Conservation (phyloP, 1,140 invertebrate genomes). For the Pseudomyrmex pallidus region DNA sequence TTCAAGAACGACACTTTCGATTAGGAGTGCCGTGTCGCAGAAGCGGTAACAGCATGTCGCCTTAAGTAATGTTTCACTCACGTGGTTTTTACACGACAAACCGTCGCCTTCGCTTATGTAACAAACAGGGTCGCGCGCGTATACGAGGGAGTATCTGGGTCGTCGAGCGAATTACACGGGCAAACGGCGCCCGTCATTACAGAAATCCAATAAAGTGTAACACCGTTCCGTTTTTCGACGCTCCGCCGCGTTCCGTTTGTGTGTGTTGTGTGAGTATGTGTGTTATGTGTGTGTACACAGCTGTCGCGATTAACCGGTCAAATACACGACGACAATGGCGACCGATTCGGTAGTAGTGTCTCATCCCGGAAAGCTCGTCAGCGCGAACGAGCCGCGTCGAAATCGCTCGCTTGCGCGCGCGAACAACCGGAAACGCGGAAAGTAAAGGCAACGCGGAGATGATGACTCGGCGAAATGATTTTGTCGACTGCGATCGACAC, state of each 20-base stretch:
- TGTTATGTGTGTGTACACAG: neutral
- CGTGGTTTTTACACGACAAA: constrained; percentile 57
- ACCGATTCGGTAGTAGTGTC: constrained; percentile 40
- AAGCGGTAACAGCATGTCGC: constrained; percentile 34
- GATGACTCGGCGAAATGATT: constrained; percentile 62
- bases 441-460: constrained; percentile 60
- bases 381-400: constrained; percentile 21
- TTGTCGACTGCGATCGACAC: constrained; percentile 51
- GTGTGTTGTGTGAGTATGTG: too few relatives aligned
- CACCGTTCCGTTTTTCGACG: constrained; percentile 57
- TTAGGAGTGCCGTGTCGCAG: constrained; percentile 27
- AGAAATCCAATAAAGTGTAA: constrained; percentile 63
- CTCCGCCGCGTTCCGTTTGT: constrained; percentile 25
- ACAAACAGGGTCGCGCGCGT: constrained; percentile 49
- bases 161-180: constrained; percentile 56
- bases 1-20: constrained; percentile 36
- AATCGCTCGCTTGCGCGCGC: constrained; percentile 19
- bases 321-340: constrained; percentile 57
- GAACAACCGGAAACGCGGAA: constrained; percentile 44
- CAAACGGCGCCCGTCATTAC: constrained; percentile 55
- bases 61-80: constrained; percentile 61
- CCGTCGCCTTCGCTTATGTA: constrained; percentile 57
- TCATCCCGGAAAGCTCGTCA: constrained; percentile 33
- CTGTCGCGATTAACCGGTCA: constrained; percentile 46
- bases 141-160: constrained; percentile 44